Conservation (phyloP, 1,140 invertebrate species). For the Drosophila burlai region DNA sequence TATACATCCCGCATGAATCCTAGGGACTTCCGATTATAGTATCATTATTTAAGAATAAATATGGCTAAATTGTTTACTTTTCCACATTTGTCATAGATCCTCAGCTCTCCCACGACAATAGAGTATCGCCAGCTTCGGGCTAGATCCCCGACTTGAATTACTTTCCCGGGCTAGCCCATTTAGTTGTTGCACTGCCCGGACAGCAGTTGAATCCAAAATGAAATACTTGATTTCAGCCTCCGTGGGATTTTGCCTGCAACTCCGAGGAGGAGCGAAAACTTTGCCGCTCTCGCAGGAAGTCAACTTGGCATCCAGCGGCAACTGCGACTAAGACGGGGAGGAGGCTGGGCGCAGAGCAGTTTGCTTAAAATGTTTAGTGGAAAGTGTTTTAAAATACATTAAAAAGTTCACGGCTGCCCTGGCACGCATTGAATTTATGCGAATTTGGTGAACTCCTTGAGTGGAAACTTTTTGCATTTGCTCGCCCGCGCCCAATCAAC, state of each 20-base stretch:
- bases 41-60: too few species aligned
- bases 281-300: conserved; percentile 75
- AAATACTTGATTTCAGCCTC: conserved; percentile 83
- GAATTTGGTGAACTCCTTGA: conserved; percentile 80
- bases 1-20: too few species aligned
- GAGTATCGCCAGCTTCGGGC: conserved; percentile 15
- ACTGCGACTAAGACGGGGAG: conserved; percentile 20
- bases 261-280: conserved; percentile 58
- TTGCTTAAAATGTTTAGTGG: conserved; percentile 83
- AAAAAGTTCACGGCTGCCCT: conserved; percentile 79
- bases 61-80: too few species aligned
- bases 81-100: too few species aligned
- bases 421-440: conserved; percentile 82
- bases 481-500: conserved; percentile 70
- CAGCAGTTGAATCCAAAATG: conserved; percentile 83
- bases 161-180: conserved; percentile 37
- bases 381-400: conserved; percentile 84
- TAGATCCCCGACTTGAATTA: conserved; percentile 16
- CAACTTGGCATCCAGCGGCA: conserved; percentile 61
- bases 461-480: conserved; percentile 81
- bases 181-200: conserved; percentile 72
- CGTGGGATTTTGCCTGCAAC: conserved; percentile 66
- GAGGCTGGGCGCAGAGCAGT: conserved; percentile 42
- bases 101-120: not conserved
- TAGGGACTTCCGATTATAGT: too few species aligned